Evolutionary conservation across 2,113 vertebrate genomes (phyloP), one percentile per base, ranked within the genome.

Genomic region (Capreolus pygargus): DNA sequence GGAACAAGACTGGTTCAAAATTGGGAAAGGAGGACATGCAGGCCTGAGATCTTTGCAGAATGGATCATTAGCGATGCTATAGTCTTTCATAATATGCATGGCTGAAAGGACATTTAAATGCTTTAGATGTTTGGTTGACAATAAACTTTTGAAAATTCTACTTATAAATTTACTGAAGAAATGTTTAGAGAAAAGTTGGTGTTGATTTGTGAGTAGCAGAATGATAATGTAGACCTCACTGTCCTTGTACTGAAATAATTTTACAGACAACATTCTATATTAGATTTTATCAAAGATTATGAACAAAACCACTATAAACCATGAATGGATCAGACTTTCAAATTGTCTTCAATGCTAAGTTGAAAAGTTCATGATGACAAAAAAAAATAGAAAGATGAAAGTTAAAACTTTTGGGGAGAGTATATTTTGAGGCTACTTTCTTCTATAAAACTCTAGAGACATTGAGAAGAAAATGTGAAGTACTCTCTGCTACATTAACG

Each of bases 311-410:
- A 91, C 55, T n/a, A 79, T 79, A 90, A 97, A 88, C 28, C 54
- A 25, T 61, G 83, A 94, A 36, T 92, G n/a, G n/a, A 16, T 91
- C 67, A 94, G 57, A n/a, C 76, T 95, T 95, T 81, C 25, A 85
- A 58, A 74, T 4, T 36, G 19, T 89, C 39, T 47, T 93, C 70
- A 64, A 4, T 36, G 14, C 36, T 23, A 30, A 7, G 4, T 30
- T 33, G 54, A 82, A 21, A 93, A 82, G n/a, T 43, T 70, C n/a
- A 64, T 78, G 39, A 88, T 76, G 30, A 12, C 19, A n/a, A 17
- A 60, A 15, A 10, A 2, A 61, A 30, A 64, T 2, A 91, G 52
- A 57, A 28, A 19, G 8, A 27, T 95, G 33, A 27, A 79, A 47
- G 58, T 92, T 55, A 90, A 92, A 92, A 83, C 36, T 84, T 88